Evolutionary conservation across 2,113 vertebrate species (phyloP), one percentile per base, ranked within the genome.

Genomic region (Chionomys nivalis): DNA sequence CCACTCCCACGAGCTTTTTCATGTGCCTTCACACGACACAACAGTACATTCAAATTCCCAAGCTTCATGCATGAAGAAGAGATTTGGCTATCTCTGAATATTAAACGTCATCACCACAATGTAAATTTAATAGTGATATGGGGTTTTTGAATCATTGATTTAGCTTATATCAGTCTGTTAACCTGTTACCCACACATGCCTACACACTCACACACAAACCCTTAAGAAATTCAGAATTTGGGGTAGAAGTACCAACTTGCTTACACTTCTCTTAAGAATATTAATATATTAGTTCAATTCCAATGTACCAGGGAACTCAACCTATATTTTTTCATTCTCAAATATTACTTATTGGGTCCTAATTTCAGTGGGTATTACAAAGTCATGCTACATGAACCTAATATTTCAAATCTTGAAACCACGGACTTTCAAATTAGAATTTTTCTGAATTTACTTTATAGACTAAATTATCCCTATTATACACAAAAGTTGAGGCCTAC

Each of bases 381-480:
- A 76, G 65, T 85, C 49, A 63, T n/a, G 21, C 47, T 81, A 81
- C 17, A 83, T 72, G 72, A 31, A 92, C 78, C 5, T 95, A 63
- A 31, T 76, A 4, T 55, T 94, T 86, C 76, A 87, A 26, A 68
- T 47, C 39, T 75, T 93, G 72, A 96, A 79, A 76, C n/a, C 23
- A 66, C 24, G 1, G 11, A 3, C 86, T 93, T 96, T 94, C 75
- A 95, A 42, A 86, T 65, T 75, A 70, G 19, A 72, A 19, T 90
- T 76, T 68, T 68, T 11, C 24, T 94, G 7, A 23, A 52, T 78
- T 73, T 44, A 87, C 65, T 94, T 94, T 73, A 95, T 0, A 87
- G 63, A 87, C 3, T 87, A 79, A 92, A 93, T n/a, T 42, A 10
- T 93, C 65, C 21, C 61, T n/a, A 73, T 78, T n/a, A 21, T 44